phyloP scores from a whole-genome alignment of 1,140 invertebrate genomes.

The Globodera rostochiensis region DNA sequence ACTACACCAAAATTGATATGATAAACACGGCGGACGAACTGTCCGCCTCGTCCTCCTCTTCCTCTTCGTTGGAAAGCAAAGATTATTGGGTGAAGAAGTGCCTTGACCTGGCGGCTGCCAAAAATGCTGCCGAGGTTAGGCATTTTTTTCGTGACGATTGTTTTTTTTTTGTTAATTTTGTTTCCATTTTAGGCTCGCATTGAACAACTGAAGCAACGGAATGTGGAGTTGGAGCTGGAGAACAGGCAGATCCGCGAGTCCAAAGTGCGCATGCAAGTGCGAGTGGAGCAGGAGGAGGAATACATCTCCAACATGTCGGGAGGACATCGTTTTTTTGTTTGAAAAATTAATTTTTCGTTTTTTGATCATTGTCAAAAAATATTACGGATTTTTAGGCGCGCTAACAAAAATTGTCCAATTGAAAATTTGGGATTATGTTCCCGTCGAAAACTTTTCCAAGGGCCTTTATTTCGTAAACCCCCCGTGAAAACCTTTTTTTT shows the following conservation, averaged over 20 bases:
- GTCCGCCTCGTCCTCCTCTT: constrained; percentile 15
- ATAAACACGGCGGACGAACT: neutral
- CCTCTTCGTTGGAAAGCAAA: constrained; percentile 13
- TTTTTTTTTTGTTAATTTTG: neutral
- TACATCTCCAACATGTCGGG: constrained; percentile 31
- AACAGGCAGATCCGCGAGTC: constrained; percentile 43
- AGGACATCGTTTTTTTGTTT: neutral
- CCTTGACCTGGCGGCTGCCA: constrained; percentile 36
- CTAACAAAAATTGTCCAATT: no score
- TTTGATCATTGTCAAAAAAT: no score
- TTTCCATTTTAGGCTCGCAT: constrained; percentile 36
- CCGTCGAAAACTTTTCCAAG: no score
- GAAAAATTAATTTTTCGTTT: no score
- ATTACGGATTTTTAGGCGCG: no score
- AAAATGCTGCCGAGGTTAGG: constrained; percentile 40
- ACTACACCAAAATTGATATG: neutral
- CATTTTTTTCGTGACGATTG: constrained; percentile 5
- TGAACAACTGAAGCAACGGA: constrained; percentile 34
- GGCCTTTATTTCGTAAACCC: no score
- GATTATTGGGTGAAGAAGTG: constrained; percentile 35
- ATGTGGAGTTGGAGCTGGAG: constrained; percentile 35
- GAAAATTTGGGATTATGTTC: no score
- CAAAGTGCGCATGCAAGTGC: constrained; percentile 44
- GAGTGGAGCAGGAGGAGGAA: constrained; percentile 44
- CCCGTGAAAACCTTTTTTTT: constrained; percentile 24